Evolutionary conservation across 2,888 invertebrate genomes (phyloP).

Genomic region (Cantharis nigra): DNA sequence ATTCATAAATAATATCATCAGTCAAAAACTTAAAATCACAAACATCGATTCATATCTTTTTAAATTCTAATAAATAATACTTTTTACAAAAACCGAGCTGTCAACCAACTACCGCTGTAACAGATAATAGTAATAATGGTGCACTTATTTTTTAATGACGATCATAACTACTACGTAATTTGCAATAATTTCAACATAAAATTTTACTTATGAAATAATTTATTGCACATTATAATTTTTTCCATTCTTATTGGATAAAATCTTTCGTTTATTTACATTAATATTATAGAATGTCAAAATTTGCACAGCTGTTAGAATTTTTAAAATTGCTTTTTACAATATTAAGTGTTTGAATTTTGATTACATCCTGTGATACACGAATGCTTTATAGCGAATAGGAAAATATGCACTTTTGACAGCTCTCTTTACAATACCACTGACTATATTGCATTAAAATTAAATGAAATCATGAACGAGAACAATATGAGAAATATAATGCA

Average conservation of each 20-base stretch:
- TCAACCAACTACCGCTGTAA: conserved; percentile 4
- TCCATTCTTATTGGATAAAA: not conserved
- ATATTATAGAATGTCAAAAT: not conserved
- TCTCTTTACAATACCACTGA: conserved; percentile 19
- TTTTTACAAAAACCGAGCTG: conserved; percentile 24
- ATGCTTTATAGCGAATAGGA: not conserved
- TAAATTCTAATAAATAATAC: conserved; percentile 28
- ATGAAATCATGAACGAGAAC: conserved; percentile 20
- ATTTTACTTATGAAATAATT: not conserved
- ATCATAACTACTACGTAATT: not conserved
- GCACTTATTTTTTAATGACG: not conserved
- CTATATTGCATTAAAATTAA: conserved; percentile 22
- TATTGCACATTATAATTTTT: not conserved
- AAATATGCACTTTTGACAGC: conserved; percentile 19
- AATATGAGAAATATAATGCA: conserved; percentile 23
- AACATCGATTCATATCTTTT: conserved; percentile 8
- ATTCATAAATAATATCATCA: conserved; percentile 14
- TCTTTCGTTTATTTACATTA: not conserved
- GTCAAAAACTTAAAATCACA: conserved; percentile 24
- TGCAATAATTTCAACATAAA: not conserved
- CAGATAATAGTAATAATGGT: not conserved
- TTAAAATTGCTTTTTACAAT: not conserved
- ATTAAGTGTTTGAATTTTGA: not conserved
- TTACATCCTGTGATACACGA: not conserved
- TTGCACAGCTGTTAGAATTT: not conserved